Evolutionary conservation across 2,797 vertebrate genomes (phyloP), one percentile per base, ranked within the genome.

Genomic region (Gorsachius magnificus): DNA sequence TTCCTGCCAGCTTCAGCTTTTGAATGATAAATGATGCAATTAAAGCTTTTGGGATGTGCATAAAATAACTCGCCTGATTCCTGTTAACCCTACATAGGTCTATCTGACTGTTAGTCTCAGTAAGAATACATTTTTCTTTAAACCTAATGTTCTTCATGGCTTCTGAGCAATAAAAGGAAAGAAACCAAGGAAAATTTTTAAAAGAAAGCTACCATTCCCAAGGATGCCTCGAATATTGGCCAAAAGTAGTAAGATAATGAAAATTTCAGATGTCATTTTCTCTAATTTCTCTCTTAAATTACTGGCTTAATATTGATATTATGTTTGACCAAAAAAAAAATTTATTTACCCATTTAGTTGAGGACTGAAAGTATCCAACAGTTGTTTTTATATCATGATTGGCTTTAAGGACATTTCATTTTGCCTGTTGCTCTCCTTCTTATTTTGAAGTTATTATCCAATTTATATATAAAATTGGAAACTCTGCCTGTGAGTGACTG

Each of bases 21-120:
- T 93, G 48, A 92, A 89, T 96, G 92, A 96, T 86, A 97, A 97
- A 96, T 94, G 53, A 75, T 74, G 53, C 71, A 97, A 95, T 97
- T 96, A 97, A 94, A 95, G 36, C 41, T 94, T 92, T 95, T 94
- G 86, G 90, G 51, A 91, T 88, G 33, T 94, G 45, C 50, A 64
- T 86, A 94, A 95, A 96, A 90, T 93, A 96, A 90, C 38, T 66
- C 7, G 11, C 11, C 54, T 82, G 51, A 74, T 89, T 97, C 50
- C n/a, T 95, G n/a, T 95, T 94, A 93, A 91, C 77, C 45, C 53
- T 83, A 83, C 85, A 51, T 89, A 87, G 36, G 31, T 89, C 48
- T 84, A 87, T 93, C 14, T 75, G 51, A 89, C 6, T 74, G 64
- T 75, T 88, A 1, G 0, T 65, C 15, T 82, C n/a, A 36, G n/a